Evolutionary conservation across 2,797 vertebrate genomes (phyloP).

Genomic region (Sebastes wilsoni): DNA sequence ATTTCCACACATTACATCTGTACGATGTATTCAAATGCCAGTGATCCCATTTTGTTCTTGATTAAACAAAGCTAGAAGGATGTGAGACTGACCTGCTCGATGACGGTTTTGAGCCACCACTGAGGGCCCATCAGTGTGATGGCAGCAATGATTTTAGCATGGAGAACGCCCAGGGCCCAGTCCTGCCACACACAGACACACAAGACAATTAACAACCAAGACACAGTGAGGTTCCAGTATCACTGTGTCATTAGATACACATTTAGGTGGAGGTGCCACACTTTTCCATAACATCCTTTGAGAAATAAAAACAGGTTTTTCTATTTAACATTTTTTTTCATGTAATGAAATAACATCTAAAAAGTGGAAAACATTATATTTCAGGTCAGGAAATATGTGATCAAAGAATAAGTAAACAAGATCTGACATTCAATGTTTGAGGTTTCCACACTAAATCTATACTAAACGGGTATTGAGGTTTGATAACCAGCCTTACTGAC

Average conservation of each 20-base stretch:
- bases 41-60: not conserved
- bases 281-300: not conserved
- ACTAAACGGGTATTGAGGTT: not conserved
- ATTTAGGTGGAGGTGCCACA: not conserved
- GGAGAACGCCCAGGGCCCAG: slow-evolving; percentile 97
- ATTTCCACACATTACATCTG: too few relatives aligned
- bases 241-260: not conserved
- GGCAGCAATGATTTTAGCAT: slow-evolving; percentile 98
- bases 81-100: slow-evolving; percentile 90
- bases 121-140: slow-evolving; percentile 98
- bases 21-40: not conserved
- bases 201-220: not conserved
- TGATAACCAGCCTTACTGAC: not conserved
- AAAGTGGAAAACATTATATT: not conserved
- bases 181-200: slow-evolving; percentile 79
- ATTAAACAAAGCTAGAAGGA: not conserved
- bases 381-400: not conserved
- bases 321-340: not conserved
- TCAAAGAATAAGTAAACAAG: not conserved
- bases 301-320: too few relatives aligned
- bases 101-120: slow-evolving; percentile 98
- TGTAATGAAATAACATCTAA: not conserved
- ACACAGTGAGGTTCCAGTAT: not conserved
- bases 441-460: not conserved
- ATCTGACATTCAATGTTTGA: not conserved